These are phyloP conservation scores for Crypturellus undulatus DNA, from an alignment of 2,113 vertebrate genomes.

Conservation along the genomic window DNA sequence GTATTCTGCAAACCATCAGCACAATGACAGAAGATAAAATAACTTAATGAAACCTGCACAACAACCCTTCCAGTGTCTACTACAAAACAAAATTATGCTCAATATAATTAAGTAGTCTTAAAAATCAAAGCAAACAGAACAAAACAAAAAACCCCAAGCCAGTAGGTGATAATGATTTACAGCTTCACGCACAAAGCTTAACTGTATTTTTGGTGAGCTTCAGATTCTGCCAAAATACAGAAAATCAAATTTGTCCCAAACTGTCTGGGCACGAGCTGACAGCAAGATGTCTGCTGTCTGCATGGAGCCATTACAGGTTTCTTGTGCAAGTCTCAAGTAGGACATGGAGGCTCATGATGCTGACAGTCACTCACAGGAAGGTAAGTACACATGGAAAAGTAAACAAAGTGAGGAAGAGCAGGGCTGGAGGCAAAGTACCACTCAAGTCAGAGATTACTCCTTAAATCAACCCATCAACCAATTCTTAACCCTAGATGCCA, in stretches of 20 bases:
- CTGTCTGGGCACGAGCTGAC: accelerated
- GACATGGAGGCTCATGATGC: accelerated
- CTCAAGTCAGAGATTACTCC: not conserved
- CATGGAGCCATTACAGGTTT: accelerated
- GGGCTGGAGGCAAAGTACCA: not conserved
- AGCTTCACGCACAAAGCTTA: not conserved
- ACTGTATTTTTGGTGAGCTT: not conserved
- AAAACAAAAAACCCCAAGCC: too few species aligned
- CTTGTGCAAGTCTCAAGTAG: accelerated
- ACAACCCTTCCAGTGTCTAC: not conserved
- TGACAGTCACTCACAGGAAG: accelerated
- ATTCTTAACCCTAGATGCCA: not conserved
- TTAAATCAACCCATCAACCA: not conserved
- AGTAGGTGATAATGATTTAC: accelerated
- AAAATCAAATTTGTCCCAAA: not conserved
- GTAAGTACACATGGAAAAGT: not conserved
- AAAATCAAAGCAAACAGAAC: too few species aligned
- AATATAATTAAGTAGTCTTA: not conserved
- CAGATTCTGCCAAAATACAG: not conserved
- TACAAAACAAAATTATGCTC: not conserved
- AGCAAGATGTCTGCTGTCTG: not conserved
- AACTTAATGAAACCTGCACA: not conserved
- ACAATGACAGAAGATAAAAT: not conserved
- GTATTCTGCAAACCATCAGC: not conserved
- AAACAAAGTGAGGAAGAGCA: not conserved